phyloP scores from a whole-genome alignment of 2,888 invertebrate species.

The Celastrina argiolus region DNA sequence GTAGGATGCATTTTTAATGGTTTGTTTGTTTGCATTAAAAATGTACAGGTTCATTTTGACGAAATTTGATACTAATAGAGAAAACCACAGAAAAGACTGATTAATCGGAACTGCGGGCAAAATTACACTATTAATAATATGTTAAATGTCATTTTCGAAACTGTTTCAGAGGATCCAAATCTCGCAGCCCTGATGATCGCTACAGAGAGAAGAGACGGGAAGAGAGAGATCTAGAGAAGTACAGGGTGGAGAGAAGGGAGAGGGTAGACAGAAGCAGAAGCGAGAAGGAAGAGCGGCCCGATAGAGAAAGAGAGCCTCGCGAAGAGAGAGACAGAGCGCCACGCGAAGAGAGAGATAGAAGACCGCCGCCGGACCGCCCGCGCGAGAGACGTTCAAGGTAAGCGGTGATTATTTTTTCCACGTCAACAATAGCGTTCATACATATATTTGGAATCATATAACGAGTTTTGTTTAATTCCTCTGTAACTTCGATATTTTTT shows the following conservation, averaged over 20 bases:
- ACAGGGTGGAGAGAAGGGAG: conserved; percentile 33
- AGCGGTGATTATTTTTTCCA: not conserved
- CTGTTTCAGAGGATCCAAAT: conserved; percentile 43
- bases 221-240: conserved; percentile 35
- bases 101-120: no score
- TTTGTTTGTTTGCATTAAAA: no score
- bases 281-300: conserved; percentile 24
- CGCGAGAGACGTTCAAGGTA: conserved; percentile 7
- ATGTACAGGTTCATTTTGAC: no score
- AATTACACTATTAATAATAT: no score
- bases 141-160: not conserved
- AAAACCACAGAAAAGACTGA: no score
- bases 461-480: no score
- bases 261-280: conserved; percentile 27
- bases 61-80: no score
- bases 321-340: conserved; percentile 2
- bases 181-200: conserved; percentile 50
- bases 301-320: not conserved
- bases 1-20: no score
- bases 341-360: conserved; percentile 6
- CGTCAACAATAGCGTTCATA: no score
- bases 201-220: conserved; percentile 46
- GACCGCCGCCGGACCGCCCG: conserved; percentile 4
- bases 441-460: no score
- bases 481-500: no score